These are phyloP conservation scores for Actinopyga echinites DNA, from an alignment of 53 echinoderm and acorn worm genomes.

Conservation along the genomic window DNA sequence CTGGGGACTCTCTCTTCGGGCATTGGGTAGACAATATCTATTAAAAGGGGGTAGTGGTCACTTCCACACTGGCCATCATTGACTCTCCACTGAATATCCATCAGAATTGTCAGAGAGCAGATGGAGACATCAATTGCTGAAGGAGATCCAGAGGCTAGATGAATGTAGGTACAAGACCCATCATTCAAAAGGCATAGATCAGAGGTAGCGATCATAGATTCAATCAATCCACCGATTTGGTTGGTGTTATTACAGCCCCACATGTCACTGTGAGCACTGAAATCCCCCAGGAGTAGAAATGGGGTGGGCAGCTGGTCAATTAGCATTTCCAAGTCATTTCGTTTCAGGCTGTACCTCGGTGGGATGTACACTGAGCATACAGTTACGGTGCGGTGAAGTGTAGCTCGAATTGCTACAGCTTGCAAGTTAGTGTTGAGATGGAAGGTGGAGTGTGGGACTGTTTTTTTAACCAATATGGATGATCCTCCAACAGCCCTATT, in stretches of 20 bases:
- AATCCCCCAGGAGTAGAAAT: too few relatives aligned
- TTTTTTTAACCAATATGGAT: constrained; percentile 1
- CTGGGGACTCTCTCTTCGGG: too few relatives aligned
- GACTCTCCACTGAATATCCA: too few relatives aligned
- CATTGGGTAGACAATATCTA: too few relatives aligned
- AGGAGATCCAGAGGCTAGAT: neutral
- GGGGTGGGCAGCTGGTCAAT: too few relatives aligned
- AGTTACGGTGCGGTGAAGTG: constrained; percentile 10
- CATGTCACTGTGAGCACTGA: constrained; percentile 20
- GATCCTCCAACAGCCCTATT: neutral
- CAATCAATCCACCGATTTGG: neutral
- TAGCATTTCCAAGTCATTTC: neutral
- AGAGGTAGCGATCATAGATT: neutral
- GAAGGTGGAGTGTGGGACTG: neutral
- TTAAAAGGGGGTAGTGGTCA: too few relatives aligned
- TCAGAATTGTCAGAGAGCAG: too few relatives aligned
- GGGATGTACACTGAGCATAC: constrained; percentile 25
- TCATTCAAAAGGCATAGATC: constrained; percentile 41
- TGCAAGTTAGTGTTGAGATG: constrained; percentile 5
- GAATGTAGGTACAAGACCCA: neutral
- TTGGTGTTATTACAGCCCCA: neutral
- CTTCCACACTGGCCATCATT: too few relatives aligned
- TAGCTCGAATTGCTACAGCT: neutral
- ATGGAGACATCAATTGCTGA: constrained; percentile 40
- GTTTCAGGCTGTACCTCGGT: neutral